Conservation (phyloP, 30 jellyfish, hydroid and myxozoan genomes). For the Pseudorhiza aurosa region DNA sequence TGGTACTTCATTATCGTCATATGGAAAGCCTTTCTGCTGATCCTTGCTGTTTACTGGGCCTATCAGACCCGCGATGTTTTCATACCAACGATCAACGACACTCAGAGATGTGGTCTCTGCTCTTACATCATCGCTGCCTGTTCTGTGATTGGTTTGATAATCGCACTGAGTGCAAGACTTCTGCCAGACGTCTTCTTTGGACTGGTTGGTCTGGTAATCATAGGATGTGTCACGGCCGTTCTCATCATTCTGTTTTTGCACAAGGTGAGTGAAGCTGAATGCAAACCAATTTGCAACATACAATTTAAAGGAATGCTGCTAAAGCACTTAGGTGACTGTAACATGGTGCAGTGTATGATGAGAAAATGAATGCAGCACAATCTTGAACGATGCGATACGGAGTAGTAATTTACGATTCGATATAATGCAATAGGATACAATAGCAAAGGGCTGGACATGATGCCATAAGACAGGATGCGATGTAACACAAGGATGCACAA, state of each 20-base stretch:
- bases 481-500: too few relatives aligned
- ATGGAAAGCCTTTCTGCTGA: slow-evolving; percentile 50
- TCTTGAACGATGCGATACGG: too few relatives aligned
- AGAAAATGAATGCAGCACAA: too few relatives aligned
- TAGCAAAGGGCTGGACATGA: too few relatives aligned
- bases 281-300: not conserved
- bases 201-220: slow-evolving; percentile 56
- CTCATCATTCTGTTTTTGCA: slow-evolving; percentile 70
- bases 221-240: slow-evolving; percentile 75
- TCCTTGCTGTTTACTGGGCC: slow-evolving; percentile 58
- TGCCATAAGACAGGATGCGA: too few relatives aligned
- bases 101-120: slow-evolving; percentile 81
- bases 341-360: too few relatives aligned
- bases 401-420: too few relatives aligned
- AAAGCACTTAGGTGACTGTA: too few relatives aligned
- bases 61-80: slow-evolving; percentile 69
- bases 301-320: not conserved
- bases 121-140: slow-evolving; percentile 60
- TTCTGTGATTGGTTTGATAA: slow-evolving; percentile 51
- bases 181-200: slow-evolving; percentile 84
- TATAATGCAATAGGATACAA: too few relatives aligned
- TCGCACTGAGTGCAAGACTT: slow-evolving; percentile 62
- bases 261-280: slow-evolving; percentile 60
- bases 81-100: slow-evolving; percentile 66
- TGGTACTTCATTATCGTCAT: slow-evolving; percentile 71